Evolutionary conservation across 2,113 vertebrate species (phyloP).

Genomic region (Halichoerus grypus): DNA sequence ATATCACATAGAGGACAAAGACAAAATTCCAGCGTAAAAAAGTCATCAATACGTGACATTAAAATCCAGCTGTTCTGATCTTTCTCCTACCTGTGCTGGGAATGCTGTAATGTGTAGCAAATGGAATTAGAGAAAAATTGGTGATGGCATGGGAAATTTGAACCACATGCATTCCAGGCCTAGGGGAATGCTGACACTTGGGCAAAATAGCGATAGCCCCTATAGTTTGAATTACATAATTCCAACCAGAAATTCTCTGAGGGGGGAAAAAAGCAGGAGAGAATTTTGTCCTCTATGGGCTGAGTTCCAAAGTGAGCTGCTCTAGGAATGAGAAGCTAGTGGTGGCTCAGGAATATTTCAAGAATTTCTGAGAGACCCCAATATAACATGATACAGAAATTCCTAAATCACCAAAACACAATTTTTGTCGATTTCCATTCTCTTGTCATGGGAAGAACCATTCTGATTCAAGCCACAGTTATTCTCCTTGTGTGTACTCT

Average conservation of each 20-base stretch:
- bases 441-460: background rate
- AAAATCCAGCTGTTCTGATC: background rate
- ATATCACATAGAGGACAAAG: background rate
- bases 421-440: background rate
- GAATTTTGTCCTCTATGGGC: background rate
- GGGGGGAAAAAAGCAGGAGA: background rate
- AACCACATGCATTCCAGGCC: background rate
- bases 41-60: background rate
- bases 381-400: background rate
- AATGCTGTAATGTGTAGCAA: background rate
- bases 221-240: background rate
- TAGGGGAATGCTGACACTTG: background rate
- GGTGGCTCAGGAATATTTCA: background rate
- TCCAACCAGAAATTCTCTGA: background rate
- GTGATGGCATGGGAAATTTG: background rate
- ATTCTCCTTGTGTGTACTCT: background rate
- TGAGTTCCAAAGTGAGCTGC: background rate
- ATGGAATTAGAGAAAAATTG: background rate
- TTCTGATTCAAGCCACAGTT: background rate
- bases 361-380: background rate
- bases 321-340: background rate
- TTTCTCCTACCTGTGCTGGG: background rate
- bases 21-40: conserved; percentile 44
- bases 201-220: background rate
- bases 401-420: background rate